phyloP scores from a whole-genome alignment of 2,113 vertebrate genomes.

The Chloebia gouldiae region DNA sequence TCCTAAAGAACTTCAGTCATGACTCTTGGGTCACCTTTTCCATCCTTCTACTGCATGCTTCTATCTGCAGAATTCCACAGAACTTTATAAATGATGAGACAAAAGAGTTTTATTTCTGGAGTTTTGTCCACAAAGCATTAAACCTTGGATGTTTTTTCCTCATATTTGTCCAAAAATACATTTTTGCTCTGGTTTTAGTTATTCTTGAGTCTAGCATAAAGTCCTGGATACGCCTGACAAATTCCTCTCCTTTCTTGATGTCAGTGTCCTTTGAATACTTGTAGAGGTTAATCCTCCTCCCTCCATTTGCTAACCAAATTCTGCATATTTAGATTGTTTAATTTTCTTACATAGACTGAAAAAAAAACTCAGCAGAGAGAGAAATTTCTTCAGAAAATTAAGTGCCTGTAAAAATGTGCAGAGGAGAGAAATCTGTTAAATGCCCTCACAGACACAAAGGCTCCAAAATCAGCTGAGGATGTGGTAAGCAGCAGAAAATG shows the following conservation, averaged over 20 bases:
- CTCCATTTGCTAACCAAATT: neutral
- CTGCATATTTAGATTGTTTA: neutral
- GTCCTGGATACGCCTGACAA: neutral
- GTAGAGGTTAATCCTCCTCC: neutral
- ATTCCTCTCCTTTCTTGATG: neutral
- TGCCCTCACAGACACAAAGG: neutral
- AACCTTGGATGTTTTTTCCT: neutral
- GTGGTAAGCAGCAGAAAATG: neutral
- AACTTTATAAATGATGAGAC: neutral
- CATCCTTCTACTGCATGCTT: neutral
- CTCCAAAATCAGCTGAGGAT: neutral
- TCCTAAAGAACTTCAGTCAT: neutral
- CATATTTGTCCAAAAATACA: neutral
- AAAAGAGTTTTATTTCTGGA: neutral
- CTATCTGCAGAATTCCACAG: neutral
- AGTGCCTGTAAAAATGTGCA: neutral
- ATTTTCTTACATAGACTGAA: neutral
- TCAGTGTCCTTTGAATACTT: neutral
- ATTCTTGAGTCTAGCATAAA: neutral
- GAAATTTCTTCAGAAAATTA: neutral
- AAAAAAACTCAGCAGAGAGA: neutral
- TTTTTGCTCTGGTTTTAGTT: neutral
- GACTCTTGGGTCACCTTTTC: slow-evolving; percentile 10
- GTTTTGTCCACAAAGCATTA: neutral
- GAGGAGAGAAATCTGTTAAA: neutral